Evolutionary conservation across 2,797 vertebrate genomes (phyloP), one percentile per base, ranked within the genome.

Genomic region (Crax fasciolata): DNA sequence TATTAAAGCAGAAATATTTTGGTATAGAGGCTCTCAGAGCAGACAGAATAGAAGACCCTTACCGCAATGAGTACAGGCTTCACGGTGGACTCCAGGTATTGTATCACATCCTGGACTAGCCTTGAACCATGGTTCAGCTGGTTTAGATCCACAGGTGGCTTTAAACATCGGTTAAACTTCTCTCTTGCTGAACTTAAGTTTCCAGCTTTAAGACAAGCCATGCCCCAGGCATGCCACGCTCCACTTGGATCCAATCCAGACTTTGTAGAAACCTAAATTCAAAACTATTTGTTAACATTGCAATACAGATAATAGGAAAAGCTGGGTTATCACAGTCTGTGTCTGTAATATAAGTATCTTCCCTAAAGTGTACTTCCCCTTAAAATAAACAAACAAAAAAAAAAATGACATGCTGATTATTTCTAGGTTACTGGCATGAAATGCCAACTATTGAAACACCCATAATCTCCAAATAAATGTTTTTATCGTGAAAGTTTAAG

Each of bases 211-310:
- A 99, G 98, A 67, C 98, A 99, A 23, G 99, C 99, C 98, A 99
- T 98, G 17, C 98, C 99, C 99, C 99, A 99, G 0, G 99, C 99
- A 44, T 99, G 99, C 99, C 99, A 99, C 2, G 99, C 99, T 5
- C 99, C 99, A 2, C 98, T 92, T 7, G 99, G 98, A 97, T 99
- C 99, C 84, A 99, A 98, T 2, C 99, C 99, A n/a, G 99, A 99
- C 97, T 99, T 99, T 39, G 99, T 99, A 58, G 99, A 99, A 80
- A 99, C 99, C 99, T 99, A 87, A 87, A 96, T 61, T 90, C 11
- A 90, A 94, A 96, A 58, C n/a, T 0, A 23, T 61, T 30, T 48
- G 25, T 93, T 73, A 79, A 12, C 63, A 86, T 10, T 81, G 14
- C 28, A 90, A 25, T 15, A 83, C 1, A 76, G 49, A 84, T 84